A percentile compares a stretch with the other conserved stretches of the same genome.
Conservation (phyloP, 2,888 invertebrate species). For the Parnassius smintheus region DNA sequence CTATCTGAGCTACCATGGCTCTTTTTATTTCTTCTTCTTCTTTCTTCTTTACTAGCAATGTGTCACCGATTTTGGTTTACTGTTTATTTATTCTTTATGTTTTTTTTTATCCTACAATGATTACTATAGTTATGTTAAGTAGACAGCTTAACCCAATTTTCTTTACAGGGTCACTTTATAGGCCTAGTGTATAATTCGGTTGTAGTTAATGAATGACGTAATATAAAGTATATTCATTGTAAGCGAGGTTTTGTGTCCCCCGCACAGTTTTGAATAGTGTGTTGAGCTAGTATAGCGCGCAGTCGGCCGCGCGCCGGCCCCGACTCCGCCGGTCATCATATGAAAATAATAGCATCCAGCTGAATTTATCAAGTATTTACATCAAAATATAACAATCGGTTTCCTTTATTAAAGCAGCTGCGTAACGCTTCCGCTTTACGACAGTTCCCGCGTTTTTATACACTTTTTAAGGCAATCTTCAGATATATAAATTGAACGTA, state of each 20-base stretch:
- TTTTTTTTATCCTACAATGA: too few species aligned
- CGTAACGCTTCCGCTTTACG: constrained; percentile 32
- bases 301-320: constrained; percentile 35
- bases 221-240: constrained; percentile 30
- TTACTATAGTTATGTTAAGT: background rate
- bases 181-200: constrained; percentile 34
- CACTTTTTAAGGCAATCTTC: constrained; percentile 11
- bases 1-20: too few species aligned
- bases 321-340: constrained; percentile 32
- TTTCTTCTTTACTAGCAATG: too few species aligned
- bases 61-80: too few species aligned
- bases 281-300: constrained; percentile 39
- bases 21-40: too few species aligned
- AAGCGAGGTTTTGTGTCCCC: constrained; percentile 43
- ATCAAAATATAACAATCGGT: constrained; percentile 28
- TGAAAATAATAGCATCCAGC: constrained; percentile 27
- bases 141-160: constrained; percentile 22
- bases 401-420: constrained; percentile 25
- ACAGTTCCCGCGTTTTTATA: constrained; percentile 39
- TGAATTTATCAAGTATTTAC: constrained; percentile 25
- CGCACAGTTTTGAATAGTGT: constrained; percentile 55
- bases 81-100: too few species aligned
- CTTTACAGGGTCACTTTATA: constrained; percentile 27
- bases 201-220: constrained; percentile 44
- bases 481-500: constrained; percentile 5